Conservation (phyloP, 2,888 invertebrate genomes). For the Linnaemya tessellans region DNA sequence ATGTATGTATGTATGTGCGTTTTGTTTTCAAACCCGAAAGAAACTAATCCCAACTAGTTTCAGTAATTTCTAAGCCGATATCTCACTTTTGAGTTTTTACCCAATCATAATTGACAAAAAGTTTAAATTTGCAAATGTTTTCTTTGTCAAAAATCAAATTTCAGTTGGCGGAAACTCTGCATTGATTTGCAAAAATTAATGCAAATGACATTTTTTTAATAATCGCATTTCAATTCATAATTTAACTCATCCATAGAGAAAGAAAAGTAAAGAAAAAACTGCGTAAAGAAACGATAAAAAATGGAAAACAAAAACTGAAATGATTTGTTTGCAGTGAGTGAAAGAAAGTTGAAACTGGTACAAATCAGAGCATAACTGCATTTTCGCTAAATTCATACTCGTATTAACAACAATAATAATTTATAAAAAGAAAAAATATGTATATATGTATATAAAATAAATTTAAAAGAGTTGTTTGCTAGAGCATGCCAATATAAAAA, state of each 20-base stretch:
- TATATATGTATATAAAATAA: background rate
- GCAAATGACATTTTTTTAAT: conserved; percentile 33
- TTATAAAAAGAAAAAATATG: conserved; percentile 15
- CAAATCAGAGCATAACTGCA: conserved; percentile 84
- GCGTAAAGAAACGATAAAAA: conserved; percentile 46
- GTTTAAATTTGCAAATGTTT: background rate
- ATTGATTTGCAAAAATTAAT: conserved; percentile 57
- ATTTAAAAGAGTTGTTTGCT: conserved; percentile 52
- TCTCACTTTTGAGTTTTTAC: too few relatives aligned
- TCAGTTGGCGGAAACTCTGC: conserved; percentile 1
- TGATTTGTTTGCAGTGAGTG: conserved; percentile 73
- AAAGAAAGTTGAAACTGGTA: conserved; percentile 83
- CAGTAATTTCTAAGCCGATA: too few relatives aligned
- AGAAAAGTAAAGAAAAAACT: conserved; percentile 27
- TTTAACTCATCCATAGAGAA: conserved; percentile 4
- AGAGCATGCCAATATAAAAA: conserved; percentile 66
- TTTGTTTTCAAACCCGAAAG: too few relatives aligned
- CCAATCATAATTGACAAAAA: too few relatives aligned
- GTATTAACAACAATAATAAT: conserved; percentile 49
- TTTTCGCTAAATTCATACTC: conserved; percentile 77
- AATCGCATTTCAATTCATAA: conserved; percentile 3
- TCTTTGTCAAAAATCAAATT: conserved; percentile 9
- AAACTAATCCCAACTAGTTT: too few relatives aligned
- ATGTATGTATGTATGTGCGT: too few relatives aligned
- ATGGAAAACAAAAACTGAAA: conserved; percentile 57